Percentiles rank a stretch among this genome's conserved stretches.
Evolutionary conservation across 2,113 vertebrate species (phyloP).

Genomic region (Orcinus orca): DNA sequence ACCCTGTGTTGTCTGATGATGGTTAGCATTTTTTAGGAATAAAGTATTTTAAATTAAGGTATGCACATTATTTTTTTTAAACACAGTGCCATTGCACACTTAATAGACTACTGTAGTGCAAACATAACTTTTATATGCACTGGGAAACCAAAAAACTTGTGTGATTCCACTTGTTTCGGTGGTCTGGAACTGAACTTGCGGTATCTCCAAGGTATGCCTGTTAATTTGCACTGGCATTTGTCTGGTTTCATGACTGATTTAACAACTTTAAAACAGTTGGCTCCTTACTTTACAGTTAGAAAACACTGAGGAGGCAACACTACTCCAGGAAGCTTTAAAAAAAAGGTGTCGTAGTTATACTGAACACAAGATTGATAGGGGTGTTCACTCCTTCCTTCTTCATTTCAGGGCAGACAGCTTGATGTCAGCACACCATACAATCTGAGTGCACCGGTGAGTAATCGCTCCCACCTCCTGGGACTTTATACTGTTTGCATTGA

Average conservation of each 20-base stretch:
- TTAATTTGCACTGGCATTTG: background rate
- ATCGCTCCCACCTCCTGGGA: conserved; percentile 53
- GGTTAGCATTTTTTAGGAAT: background rate
- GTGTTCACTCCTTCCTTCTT: conserved; percentile 7
- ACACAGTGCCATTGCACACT: background rate
- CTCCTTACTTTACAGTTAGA: background rate
- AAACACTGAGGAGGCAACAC: background rate
- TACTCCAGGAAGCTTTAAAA: background rate
- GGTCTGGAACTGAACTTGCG: background rate
- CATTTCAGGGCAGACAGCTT: conserved; percentile 72
- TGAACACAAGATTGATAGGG: background rate
- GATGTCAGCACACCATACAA: conserved; percentile 67
- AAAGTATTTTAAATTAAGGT: background rate
- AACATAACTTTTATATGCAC: background rate
- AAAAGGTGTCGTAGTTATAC: background rate
- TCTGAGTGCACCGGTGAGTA: conserved; percentile 80
- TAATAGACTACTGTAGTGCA: background rate
- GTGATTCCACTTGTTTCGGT: background rate
- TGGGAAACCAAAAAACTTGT: background rate
- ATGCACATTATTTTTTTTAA: background rate
- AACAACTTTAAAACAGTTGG: background rate
- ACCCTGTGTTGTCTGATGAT: background rate
- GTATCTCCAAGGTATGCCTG: background rate
- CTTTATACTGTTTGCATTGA: conserved; percentile 6
- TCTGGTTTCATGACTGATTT: background rate